A percentile compares a stretch with the other conserved stretches of the same genome.
phyloP scores from a whole-genome alignment of 2,797 vertebrate genomes.

The Meda fulgida region DNA sequence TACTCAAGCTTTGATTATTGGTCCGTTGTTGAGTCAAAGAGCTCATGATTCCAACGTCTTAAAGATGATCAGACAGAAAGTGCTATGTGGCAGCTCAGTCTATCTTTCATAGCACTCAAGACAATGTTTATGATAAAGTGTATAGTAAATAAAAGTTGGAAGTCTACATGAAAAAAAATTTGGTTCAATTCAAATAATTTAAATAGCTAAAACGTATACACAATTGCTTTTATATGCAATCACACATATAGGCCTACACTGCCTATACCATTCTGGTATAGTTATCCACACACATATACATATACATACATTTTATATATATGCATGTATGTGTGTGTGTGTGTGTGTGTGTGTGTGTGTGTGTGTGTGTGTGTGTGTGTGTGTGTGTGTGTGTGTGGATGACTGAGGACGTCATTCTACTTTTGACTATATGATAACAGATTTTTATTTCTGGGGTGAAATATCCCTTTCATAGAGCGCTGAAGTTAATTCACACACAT shows the following conservation, averaged over 20 bases:
- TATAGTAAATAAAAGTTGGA: not conserved
- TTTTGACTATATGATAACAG: too few relatives aligned
- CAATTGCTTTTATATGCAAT: not conserved
- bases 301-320: too few relatives aligned
- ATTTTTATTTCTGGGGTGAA: too few relatives aligned
- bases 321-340: too few relatives aligned
- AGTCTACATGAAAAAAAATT: not conserved
- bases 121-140: not conserved
- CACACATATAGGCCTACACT: not conserved
- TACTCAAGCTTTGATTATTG: constrained; percentile 65
- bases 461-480: not conserved
- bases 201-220: not conserved
- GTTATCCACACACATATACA: too few relatives aligned
- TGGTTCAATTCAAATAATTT: not conserved
- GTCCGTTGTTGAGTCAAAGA: constrained; percentile 69
- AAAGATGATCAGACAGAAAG: constrained; percentile 13
- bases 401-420: too few relatives aligned
- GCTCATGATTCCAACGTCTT: constrained; percentile 70
- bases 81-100: not conserved
- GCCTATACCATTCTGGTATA: too few relatives aligned
- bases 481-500: not conserved
- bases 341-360: too few relatives aligned
- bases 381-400: too few relatives aligned
- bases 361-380: too few relatives aligned
- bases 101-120: not conserved